Percentiles rank a stretch among this genome's conserved stretches.
Evolutionary conservation across 1,140 invertebrate genomes (phyloP).

Genomic region (Papilio glaucus): DNA sequence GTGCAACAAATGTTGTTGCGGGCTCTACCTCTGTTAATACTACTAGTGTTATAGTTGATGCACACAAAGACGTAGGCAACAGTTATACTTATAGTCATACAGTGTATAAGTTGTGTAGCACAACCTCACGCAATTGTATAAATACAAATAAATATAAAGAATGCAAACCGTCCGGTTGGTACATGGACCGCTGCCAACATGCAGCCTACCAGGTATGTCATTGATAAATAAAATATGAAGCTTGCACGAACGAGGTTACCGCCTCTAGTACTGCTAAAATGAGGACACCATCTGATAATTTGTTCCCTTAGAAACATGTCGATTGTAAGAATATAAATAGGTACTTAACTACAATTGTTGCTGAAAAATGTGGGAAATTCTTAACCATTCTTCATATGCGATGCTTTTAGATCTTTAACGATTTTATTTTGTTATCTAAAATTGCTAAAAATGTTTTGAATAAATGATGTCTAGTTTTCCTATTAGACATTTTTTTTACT

Average conservation of each 20-base stretch:
- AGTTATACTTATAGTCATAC: neutral
- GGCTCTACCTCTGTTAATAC: neutral
- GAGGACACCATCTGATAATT: neutral
- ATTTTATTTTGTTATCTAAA: too few relatives aligned
- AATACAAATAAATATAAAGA: neutral
- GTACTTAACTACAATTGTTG: too few relatives aligned
- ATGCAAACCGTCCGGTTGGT: neutral
- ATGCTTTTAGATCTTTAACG: too few relatives aligned
- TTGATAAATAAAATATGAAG: slow-evolving; percentile 12
- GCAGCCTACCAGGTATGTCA: neutral
- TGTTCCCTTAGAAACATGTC: too few relatives aligned
- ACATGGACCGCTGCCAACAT: slow-evolving; percentile 1
- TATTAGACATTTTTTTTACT: too few relatives aligned
- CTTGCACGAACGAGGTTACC: neutral
- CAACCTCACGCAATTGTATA: neutral
- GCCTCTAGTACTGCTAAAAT: neutral
- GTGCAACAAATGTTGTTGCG: too few relatives aligned
- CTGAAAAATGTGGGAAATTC: too few relatives aligned
- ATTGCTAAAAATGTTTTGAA: too few relatives aligned
- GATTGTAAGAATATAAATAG: too few relatives aligned
- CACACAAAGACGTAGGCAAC: neutral
- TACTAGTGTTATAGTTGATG: neutral
- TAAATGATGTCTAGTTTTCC: too few relatives aligned
- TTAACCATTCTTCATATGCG: too few relatives aligned
- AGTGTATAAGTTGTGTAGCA: neutral